Percentiles rank a stretch among this genome's conserved stretches.
phyloP scores from a whole-genome alignment of 2,797 vertebrate species.

The Xerus rutilus region DNA sequence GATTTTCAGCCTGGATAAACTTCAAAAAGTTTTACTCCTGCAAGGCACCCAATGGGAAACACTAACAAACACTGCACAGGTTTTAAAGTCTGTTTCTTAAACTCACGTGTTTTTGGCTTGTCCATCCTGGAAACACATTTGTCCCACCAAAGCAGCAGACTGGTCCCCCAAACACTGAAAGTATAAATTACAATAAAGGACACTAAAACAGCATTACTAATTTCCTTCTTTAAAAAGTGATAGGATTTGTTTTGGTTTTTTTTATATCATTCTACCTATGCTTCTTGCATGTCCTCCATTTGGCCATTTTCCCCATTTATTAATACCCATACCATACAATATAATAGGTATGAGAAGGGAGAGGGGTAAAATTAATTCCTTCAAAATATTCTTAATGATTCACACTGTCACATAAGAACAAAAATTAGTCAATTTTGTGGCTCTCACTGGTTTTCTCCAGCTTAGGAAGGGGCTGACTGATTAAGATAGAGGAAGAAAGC shows the following conservation, averaged over 20 bases:
- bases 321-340: background rate
- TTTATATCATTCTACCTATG: background rate
- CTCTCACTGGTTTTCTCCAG: too few species aligned
- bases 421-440: background rate
- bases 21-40: constrained; percentile 39
- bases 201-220: background rate
- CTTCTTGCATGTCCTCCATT: background rate
- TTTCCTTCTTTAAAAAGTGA: constrained; percentile 9
- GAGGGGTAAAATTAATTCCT: background rate
- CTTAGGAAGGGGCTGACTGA: background rate
- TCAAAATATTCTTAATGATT: constrained; percentile 29
- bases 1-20: background rate
- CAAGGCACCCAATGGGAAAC: constrained; percentile 24
- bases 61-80: background rate
- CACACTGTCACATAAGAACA: background rate
- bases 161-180: constrained; percentile 98
- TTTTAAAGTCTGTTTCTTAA: constrained; percentile 33
- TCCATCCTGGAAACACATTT: constrained; percentile 98
- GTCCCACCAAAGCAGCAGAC: constrained; percentile 98
- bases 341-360: constrained; percentile 8
- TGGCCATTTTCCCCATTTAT: constrained; percentile 31
- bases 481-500: constrained; percentile 1
- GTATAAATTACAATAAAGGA: constrained; percentile 61
- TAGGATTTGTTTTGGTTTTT: background rate
- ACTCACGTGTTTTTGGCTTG: constrained; percentile 99